Percentiles rank a stretch among this genome's conserved stretches.
phyloP scores from a whole-genome alignment of 37 sponge, comb jelly and placozoan genomes.

The Cladorhizidae sp. region DNA sequence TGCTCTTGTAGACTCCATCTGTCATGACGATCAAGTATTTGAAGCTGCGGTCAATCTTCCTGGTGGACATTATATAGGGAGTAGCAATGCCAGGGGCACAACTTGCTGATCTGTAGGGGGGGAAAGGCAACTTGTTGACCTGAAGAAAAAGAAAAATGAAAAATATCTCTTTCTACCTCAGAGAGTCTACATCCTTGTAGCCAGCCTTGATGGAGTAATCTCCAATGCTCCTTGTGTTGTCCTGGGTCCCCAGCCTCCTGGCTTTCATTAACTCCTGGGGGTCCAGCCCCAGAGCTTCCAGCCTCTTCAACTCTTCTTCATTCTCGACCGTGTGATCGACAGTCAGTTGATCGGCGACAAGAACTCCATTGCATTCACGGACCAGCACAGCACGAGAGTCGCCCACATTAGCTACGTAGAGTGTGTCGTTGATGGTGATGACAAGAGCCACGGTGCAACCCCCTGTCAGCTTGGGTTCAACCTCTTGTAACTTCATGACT shows the following conservation, averaged over 20 bases:
- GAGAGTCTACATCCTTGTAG: constrained; percentile 88
- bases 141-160: background rate
- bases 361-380: constrained; percentile 11
- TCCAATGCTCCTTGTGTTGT: constrained; percentile 93
- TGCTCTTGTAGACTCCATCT: constrained; percentile 86
- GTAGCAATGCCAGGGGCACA: constrained; percentile 56
- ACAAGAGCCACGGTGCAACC: constrained; percentile 88
- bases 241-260: constrained; percentile 84
- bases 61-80: constrained; percentile 39
- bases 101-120: constrained; percentile 46
- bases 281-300: constrained; percentile 71
- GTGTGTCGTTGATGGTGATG: constrained; percentile 57
- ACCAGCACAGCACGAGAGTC: constrained; percentile 85
- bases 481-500: constrained; percentile 62
- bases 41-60: constrained; percentile 11
- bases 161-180: constrained; percentile 48
- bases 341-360: constrained; percentile 64
- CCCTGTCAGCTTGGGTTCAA: constrained; percentile 66
- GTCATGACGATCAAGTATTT: constrained; percentile 82
- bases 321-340: constrained; percentile 87
- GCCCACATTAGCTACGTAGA: constrained; percentile 91
- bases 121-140: background rate
- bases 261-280: constrained; percentile 47
- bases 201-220: constrained; percentile 91
- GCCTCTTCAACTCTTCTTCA: constrained; percentile 77